Percentiles rank a stretch among this genome's conserved stretches.
These are phyloP conservation scores for Steinernema feltiae DNA, from an alignment of 1,140 invertebrate genomes.

Conservation along the genomic window DNA sequence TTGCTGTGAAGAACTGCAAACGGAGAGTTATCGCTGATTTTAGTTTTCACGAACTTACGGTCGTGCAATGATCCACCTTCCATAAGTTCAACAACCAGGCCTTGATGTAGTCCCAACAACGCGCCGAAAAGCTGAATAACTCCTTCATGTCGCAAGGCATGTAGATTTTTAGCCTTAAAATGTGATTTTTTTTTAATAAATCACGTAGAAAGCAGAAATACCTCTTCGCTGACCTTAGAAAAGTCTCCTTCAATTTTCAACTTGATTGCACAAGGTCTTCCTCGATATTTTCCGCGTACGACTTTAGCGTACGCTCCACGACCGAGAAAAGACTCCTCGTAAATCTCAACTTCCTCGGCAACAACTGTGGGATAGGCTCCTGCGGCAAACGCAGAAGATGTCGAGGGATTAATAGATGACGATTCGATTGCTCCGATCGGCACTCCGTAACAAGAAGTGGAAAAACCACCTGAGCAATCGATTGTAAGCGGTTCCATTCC, in stretches of 20 bases:
- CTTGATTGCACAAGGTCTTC: neutral
- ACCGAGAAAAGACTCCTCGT: neutral
- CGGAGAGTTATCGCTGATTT: neutral
- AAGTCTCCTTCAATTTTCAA: neutral
- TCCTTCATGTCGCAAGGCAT: neutral
- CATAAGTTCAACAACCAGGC: neutral
- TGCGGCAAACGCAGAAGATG: neutral
- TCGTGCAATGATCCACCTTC: neutral
- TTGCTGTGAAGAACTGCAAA: neutral
- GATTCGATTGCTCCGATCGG: neutral
- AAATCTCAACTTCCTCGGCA: neutral
- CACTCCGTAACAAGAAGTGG: neutral
- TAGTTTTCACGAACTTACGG: neutral
- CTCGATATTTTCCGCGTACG: neutral
- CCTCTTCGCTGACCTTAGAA: neutral
- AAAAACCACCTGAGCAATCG: neutral
- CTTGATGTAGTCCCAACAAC: neutral
- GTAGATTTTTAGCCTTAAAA: neutral
- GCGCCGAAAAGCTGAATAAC: neutral
- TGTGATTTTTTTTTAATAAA: neutral
- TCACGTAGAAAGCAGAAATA: neutral
- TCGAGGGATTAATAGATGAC: neutral
- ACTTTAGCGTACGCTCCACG: neutral
- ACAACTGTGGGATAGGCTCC: neutral
- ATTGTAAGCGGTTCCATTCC: neutral